phyloP scores from a whole-genome alignment of 2,797 vertebrate species.

The Tangara arthus region DNA sequence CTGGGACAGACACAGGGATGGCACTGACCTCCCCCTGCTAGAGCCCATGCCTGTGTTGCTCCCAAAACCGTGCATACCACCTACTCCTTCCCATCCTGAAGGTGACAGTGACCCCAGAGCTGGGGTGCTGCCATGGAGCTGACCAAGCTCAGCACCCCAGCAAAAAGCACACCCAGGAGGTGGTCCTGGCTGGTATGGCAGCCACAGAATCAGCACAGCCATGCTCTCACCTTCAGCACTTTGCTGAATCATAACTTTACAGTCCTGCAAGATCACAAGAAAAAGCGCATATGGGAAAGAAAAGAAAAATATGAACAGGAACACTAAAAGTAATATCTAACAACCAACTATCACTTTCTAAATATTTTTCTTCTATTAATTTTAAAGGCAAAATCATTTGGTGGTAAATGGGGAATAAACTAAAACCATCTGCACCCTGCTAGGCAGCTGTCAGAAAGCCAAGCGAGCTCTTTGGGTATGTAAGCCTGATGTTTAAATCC shows the following conservation, averaged over 20 bases:
- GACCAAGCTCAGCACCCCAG: not conserved
- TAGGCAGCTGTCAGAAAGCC: conserved; percentile 54
- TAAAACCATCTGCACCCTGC: conserved; percentile 53
- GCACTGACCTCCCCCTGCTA: fast-evolving
- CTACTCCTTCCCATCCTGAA: not conserved
- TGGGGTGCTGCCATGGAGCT: not conserved
- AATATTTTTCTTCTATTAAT: conserved; percentile 67
- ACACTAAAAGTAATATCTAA: conserved; percentile 50
- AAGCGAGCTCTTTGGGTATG: conserved; percentile 15
- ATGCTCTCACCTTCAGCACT: not conserved
- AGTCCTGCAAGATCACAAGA: not conserved
- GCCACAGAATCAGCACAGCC: fast-evolving
- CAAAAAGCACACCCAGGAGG: fast-evolving
- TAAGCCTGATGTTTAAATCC: conserved; percentile 20
- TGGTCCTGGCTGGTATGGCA: not conserved
- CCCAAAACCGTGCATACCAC: fast-evolving
- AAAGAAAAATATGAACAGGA: conserved; percentile 38
- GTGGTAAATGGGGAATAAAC: conserved; percentile 62
- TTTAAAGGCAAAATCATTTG: conserved; percentile 55
- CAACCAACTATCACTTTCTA: conserved; percentile 58
- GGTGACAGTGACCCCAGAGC: not conserved
- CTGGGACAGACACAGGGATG: fast-evolving
- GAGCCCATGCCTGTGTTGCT: not conserved
- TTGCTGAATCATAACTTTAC: conserved; percentile 1
- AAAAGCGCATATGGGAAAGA: not conserved